Percentiles rank a stretch among this genome's conserved stretches.
phyloP scores from a whole-genome alignment of 2,888 invertebrate genomes.

The Trachelus tabidus region DNA sequence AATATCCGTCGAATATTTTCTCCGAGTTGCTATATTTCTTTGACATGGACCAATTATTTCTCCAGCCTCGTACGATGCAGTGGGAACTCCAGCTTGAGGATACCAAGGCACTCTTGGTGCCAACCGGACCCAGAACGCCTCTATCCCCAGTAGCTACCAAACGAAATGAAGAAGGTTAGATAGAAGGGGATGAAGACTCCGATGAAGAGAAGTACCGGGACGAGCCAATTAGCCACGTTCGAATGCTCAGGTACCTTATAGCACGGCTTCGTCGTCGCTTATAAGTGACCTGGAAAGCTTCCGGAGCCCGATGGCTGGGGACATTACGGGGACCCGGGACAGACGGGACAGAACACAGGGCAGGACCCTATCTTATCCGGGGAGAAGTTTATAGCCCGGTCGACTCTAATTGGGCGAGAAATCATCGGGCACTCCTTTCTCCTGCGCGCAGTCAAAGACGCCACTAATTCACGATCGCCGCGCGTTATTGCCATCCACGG shows the following conservation, averaged over 20 bases:
- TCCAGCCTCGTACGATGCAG: neutral
- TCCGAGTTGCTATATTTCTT: neutral
- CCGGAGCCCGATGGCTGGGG: conserved; percentile 31
- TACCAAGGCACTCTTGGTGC: neutral
- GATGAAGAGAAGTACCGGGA: conserved; percentile 28
- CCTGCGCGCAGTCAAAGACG: conserved; percentile 49
- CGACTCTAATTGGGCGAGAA: conserved; percentile 65
- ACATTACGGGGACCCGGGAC: conserved; percentile 35
- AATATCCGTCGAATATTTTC: neutral
- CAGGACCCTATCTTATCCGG: conserved; percentile 62
- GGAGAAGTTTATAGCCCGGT: conserved; percentile 64
- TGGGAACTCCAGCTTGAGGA: neutral
- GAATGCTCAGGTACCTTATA: conserved; percentile 49
- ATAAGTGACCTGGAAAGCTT: conserved; percentile 56
- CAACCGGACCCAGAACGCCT: neutral
- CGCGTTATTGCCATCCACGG: conserved; percentile 27
- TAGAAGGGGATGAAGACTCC: neutral
- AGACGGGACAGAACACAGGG: conserved; percentile 49
- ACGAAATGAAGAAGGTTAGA: neutral
- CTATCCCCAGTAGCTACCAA: neutral
- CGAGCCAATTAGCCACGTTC: conserved; percentile 62
- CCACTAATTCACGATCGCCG: conserved; percentile 61
- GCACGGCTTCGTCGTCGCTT: conserved; percentile 16
- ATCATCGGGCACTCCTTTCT: conserved; percentile 65
- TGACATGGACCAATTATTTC: neutral